phyloP scores from a whole-genome alignment of 37 sponge, comb jelly and placozoan genomes.

The Oscarella lobularis region DNA sequence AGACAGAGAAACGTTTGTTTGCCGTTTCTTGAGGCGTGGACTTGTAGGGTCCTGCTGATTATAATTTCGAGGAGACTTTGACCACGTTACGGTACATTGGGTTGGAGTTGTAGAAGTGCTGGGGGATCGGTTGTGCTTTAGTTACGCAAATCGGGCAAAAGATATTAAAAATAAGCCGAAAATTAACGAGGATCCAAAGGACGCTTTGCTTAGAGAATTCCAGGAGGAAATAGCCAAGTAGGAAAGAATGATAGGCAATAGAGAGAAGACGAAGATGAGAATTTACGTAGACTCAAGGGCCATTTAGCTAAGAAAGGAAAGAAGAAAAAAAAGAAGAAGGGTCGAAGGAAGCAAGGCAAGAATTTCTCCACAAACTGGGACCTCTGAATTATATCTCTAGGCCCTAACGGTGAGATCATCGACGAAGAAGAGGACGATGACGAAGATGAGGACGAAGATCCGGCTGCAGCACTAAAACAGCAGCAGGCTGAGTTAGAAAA shows the following conservation, averaged over 20 bases:
- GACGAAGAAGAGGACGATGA: constrained; percentile 22
- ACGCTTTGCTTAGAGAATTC: constrained; percentile 86
- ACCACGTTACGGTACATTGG: constrained; percentile 65
- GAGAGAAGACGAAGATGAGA: no score
- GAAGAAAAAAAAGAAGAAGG: background rate
- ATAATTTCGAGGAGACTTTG: constrained; percentile 94
- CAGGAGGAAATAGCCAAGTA: constrained; percentile 63
- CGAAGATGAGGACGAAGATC: constrained; percentile 12
- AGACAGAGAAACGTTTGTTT: constrained; percentile 4
- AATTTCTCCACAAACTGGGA: no score
- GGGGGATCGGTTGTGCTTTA: background rate
- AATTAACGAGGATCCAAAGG: constrained; percentile 98
- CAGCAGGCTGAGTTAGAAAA: constrained; percentile 40
- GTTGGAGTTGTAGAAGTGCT: background rate
- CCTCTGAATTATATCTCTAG: no score
- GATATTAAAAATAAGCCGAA: constrained; percentile 96
- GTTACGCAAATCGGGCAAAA: constrained; percentile 97
- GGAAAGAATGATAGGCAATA: background rate
- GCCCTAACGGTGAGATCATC: no score
- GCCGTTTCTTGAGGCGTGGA: background rate
- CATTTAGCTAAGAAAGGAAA: background rate
- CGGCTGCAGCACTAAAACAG: constrained; percentile 24
- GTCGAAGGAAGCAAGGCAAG: no score
- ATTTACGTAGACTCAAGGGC: background rate
- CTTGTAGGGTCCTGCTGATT: constrained; percentile 86